Evolutionary conservation across 2,797 vertebrate species (phyloP), one percentile per base, ranked within the genome.

Genomic region (Crypturellus tataupa): DNA sequence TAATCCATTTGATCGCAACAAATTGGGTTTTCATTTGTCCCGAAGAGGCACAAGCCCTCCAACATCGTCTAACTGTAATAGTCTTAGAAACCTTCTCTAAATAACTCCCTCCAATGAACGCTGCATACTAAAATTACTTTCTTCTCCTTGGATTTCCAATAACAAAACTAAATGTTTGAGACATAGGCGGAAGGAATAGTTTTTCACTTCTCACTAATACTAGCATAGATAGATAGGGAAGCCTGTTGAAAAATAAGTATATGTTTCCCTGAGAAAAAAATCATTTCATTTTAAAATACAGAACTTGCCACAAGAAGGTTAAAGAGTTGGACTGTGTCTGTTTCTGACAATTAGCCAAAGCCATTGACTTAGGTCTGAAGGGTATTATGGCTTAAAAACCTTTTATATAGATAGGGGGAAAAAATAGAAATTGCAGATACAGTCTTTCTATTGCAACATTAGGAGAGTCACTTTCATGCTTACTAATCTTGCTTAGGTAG

Each of bases 391-490:
- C 89, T 92, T 83, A 82, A 95, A 92, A 6, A 12, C 44, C 10
- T 23, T 82, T 58, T 75, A 53, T 39, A 93, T 5, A 63, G 67
- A 56, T 56, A n/a, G 29, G 9, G 10, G 29, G 29, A 24, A 15
- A 31, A 31, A 10, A 11, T 18, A n/a, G 69, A 92, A 94, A 85
- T 10, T 85, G 94, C 93, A 94, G 90, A 80, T 89, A 73, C 71
- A 89, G 69, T 68, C 78, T 69, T 94, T 90, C 80, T 68, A 44
- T 3, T 87, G 79, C 58, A 80, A 75, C 76, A 87, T 95, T 90
- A 96, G 53, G 37, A 20, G 55, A 95, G 92, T 96, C 92, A 95
- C 92, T 93, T 95, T 94, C 94, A 95, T 94, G 92, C 86, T 93
- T 69, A 40, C 68, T 93, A 85, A 95, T 80, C 92, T 89, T 71